phyloP scores from a whole-genome alignment of 1,140 invertebrate genomes.

The Drosophila fuyamai region DNA sequence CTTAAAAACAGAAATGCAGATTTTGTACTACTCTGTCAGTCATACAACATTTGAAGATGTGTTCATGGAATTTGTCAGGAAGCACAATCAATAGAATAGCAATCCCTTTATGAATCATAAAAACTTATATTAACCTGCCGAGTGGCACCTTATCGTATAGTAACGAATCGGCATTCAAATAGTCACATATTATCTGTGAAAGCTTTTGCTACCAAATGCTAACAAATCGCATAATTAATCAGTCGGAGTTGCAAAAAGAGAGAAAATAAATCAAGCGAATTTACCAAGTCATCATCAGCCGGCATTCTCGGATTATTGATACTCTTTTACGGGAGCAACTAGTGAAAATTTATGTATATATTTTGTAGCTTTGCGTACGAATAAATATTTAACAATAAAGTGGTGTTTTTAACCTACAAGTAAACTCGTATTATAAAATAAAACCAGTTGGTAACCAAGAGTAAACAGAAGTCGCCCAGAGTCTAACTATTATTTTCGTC shows the following conservation, averaged over 20 bases:
- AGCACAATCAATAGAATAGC: neutral
- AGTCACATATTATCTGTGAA: conserved; percentile 15
- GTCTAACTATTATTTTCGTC: conserved; percentile 2
- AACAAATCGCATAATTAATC: conserved; percentile 21
- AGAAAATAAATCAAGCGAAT: conserved; percentile 22
- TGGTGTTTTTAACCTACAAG: neutral
- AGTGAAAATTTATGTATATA: neutral
- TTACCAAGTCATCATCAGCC: conserved; percentile 23
- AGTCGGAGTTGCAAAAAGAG: conserved; percentile 4
- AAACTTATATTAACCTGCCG: neutral
- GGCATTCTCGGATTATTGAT: neutral
- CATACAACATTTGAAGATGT: conserved; percentile 61
- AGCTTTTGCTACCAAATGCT: conserved; percentile 20
- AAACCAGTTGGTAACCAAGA: neutral
- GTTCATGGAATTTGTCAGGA: conserved; percentile 44
- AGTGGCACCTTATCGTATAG: conserved; percentile 11
- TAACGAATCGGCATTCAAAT: neutral
- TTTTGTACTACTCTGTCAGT: conserved; percentile 54
- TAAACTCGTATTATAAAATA: neutral
- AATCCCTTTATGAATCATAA: neutral
- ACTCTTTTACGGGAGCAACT: neutral
- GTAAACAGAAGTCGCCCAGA: conserved; percentile 5
- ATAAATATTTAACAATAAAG: too few relatives aligned
- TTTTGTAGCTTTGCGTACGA: neutral
- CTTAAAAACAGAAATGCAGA: conserved; percentile 6